Evolutionary conservation across 2,797 vertebrate species (phyloP).

Genomic region (Gallinago stenura): DNA sequence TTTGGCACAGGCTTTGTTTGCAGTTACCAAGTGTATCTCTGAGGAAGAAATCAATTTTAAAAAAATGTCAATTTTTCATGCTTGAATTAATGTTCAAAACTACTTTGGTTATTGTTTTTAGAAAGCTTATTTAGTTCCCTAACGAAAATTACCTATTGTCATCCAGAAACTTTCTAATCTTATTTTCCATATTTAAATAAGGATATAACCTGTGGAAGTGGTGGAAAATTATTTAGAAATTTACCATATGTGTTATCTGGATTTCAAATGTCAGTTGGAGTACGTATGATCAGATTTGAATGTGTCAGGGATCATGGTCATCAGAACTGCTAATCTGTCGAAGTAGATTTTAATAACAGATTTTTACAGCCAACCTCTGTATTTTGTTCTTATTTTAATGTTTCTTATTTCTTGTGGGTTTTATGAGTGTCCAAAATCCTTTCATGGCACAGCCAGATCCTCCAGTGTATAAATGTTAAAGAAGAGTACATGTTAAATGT

Average conservation of each 20-base stretch:
- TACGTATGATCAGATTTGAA: neutral
- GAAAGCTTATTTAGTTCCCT: neutral
- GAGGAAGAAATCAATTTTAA: neutral
- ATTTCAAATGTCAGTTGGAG: neutral
- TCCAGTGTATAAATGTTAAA: neutral
- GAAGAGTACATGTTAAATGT: neutral
- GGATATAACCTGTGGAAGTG: neutral
- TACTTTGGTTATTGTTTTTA: neutral
- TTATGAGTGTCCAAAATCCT: neutral
- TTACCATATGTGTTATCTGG: neutral
- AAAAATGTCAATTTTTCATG: fast-evolving
- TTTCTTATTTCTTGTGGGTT: neutral
- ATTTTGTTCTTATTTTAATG: neutral
- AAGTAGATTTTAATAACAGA: neutral
- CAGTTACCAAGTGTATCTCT: neutral
- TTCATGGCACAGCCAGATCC: neutral
- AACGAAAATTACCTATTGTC: neutral
- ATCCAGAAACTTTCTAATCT: neutral
- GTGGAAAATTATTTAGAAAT: neutral
- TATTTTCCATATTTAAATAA: neutral
- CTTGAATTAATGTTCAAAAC: neutral
- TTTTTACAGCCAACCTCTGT: neutral
- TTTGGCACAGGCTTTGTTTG: neutral
- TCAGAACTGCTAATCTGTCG: neutral
- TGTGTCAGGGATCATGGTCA: neutral